phyloP scores from a whole-genome alignment of 2,797 vertebrate species.

The Lerista edwardsae region DNA sequence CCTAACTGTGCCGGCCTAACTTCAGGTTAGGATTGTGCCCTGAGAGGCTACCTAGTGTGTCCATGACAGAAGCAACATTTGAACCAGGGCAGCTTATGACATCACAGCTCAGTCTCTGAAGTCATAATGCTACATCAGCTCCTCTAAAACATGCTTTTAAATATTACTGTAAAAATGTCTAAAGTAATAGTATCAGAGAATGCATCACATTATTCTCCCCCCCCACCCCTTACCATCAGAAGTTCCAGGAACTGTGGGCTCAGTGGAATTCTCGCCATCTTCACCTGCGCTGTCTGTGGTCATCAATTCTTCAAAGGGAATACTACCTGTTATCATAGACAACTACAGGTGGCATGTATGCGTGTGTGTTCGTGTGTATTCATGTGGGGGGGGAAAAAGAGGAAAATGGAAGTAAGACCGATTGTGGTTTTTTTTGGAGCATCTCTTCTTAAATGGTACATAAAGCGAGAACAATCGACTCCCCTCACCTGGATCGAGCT shows the following conservation, averaged over 20 bases:
- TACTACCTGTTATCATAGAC: conserved; percentile 21
- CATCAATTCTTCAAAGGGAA: conserved; percentile 48
- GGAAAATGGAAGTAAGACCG: conserved; percentile 16
- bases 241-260: conserved; percentile 2
- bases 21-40: no score
- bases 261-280: conserved; percentile 40
- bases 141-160: no score
- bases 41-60: no score
- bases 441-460: neutral
- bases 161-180: neutral
- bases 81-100: no score
- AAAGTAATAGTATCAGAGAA: neutral
- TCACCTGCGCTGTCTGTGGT: conserved; percentile 42
- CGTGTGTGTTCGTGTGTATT: neutral
- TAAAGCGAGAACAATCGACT: conserved; percentile 5
- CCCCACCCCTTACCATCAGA: conserved; percentile 42
- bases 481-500: neutral
- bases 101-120: no score
- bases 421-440: neutral
- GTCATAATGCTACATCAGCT: no score
- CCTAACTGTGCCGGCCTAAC: no score
- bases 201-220: neutral
- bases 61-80: no score
- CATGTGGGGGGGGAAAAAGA: neutral
- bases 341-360: neutral